These are phyloP conservation scores for Chrosomus eos DNA, from an alignment of 2,797 vertebrate species.

Conservation along the genomic window DNA sequence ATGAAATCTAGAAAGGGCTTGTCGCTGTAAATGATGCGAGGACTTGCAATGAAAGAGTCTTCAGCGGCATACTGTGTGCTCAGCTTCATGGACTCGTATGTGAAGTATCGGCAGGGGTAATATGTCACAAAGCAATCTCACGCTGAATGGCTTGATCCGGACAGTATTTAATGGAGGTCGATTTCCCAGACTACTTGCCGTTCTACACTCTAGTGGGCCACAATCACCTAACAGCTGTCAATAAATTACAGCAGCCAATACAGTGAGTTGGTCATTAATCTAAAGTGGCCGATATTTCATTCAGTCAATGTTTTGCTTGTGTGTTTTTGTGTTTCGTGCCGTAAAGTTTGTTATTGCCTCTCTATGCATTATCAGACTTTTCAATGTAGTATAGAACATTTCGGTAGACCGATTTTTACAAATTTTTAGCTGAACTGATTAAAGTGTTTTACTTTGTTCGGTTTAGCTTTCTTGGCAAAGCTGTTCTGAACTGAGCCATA, in stretches of 20 bases:
- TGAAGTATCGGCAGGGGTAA: slow-evolving; percentile 48
- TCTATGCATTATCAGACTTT: slow-evolving; percentile 28
- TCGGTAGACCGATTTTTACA: background rate
- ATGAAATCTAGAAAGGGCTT: slow-evolving; percentile 29
- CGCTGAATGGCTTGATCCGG: slow-evolving; percentile 53
- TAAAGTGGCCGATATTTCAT: slow-evolving; percentile 35
- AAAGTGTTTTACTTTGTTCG: background rate
- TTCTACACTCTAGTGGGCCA: slow-evolving; percentile 52
- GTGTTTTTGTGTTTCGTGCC: slow-evolving; percentile 25
- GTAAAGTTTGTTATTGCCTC: slow-evolving; percentile 11
- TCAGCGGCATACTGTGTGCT: slow-evolving; percentile 61
- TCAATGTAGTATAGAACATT: slow-evolving; percentile 2
- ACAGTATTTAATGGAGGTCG: slow-evolving; percentile 61
- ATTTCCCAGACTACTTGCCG: slow-evolving; percentile 53
- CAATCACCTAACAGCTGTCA: slow-evolving; percentile 53
- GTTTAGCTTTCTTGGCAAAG: background rate
- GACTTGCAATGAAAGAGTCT: slow-evolving; percentile 45
- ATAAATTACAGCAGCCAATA: slow-evolving; percentile 57
- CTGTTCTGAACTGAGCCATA: background rate
- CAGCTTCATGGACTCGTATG: slow-evolving; percentile 50
- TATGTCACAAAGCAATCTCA: slow-evolving; percentile 64
- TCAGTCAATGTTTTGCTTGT: slow-evolving; percentile 15
- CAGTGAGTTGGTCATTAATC: slow-evolving; percentile 52
- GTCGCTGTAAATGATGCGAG: slow-evolving; percentile 56
- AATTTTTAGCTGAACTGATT: background rate